Conservation (phyloP, 2,888 invertebrate genomes). For the Dendrolimus pini region DNA sequence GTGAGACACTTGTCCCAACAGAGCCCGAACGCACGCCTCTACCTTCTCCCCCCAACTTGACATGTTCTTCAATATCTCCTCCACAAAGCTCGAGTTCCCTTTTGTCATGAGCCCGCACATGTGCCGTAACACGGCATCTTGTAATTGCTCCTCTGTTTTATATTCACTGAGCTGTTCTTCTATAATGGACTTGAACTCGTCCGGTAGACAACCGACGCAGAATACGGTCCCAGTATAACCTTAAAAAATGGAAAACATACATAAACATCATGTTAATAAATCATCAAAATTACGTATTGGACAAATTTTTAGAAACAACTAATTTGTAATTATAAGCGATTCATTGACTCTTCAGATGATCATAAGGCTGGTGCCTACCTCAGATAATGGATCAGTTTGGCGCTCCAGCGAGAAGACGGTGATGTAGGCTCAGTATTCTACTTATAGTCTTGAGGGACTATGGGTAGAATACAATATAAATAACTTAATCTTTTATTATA, state of each 20-base stretch:
- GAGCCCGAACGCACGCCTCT: constrained; percentile 18
- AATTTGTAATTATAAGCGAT: no score
- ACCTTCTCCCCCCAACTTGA: constrained; percentile 19
- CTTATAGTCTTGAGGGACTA: no score
- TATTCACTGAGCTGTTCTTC: constrained; percentile 18
- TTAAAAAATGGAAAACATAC: constrained; percentile 11
- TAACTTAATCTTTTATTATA: no score
- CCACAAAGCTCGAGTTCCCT: constrained; percentile 6
- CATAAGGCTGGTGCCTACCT: no score
- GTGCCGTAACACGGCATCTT: constrained; percentile 22
- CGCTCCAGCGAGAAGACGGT: no score
- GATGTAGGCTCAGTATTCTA: no score
- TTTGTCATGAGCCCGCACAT: constrained; percentile 21
- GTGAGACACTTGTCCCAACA: constrained; percentile 27
- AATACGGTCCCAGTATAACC: constrained; percentile 33
- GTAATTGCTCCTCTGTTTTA: constrained; percentile 20
- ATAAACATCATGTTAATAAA: neutral
- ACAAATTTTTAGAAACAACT: neutral
- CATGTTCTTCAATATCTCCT: constrained; percentile 5
- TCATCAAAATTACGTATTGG: neutral
- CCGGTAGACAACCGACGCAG: constrained; percentile 32
- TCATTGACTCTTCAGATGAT: no score
- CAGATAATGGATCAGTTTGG: no score
- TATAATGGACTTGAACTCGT: constrained; percentile 20
- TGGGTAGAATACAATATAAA: no score